These are phyloP conservation scores for Boloria selene DNA, from an alignment of 2,888 invertebrate species.

Conservation along the genomic window DNA sequence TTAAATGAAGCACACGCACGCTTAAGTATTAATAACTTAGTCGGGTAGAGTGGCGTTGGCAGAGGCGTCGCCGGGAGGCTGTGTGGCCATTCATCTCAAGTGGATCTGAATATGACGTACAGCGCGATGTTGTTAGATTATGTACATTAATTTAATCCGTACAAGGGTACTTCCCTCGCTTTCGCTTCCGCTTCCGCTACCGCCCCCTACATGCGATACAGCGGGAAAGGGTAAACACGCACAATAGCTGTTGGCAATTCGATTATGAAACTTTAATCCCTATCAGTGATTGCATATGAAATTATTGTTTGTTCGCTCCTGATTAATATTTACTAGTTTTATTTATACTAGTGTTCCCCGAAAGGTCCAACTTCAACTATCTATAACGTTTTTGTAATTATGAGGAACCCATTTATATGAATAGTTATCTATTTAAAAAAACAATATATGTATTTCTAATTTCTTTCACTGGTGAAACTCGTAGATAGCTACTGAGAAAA, in stretches of 20 bases:
- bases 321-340: conserved; percentile 1
- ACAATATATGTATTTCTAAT: no score
- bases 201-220: not conserved
- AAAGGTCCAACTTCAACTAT: no score
- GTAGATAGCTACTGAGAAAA: no score
- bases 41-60: conserved; percentile 1
- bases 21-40: conserved; percentile 16
- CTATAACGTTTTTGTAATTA: no score
- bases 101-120: conserved; percentile 17
- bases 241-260: conserved; percentile 18
- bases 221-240: conserved; percentile 7
- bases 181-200: not conserved
- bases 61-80: conserved; percentile 13
- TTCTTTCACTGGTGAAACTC: no score
- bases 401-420: no score
- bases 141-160: conserved; percentile 20
- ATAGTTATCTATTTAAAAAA: no score
- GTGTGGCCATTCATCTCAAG: conserved; percentile 18
- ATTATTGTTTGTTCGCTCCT: conserved; percentile 18
- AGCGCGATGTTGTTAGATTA: conserved; percentile 15
- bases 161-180: conserved; percentile 1
- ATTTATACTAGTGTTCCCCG: not conserved
- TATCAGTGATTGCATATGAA: conserved; percentile 9
- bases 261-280: conserved; percentile 27
- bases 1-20: conserved; percentile 15